Percentiles rank a stretch among this genome's conserved stretches.
phyloP scores from a whole-genome alignment of 2,113 vertebrate genomes.

The Halichoeres trimaculatus region DNA sequence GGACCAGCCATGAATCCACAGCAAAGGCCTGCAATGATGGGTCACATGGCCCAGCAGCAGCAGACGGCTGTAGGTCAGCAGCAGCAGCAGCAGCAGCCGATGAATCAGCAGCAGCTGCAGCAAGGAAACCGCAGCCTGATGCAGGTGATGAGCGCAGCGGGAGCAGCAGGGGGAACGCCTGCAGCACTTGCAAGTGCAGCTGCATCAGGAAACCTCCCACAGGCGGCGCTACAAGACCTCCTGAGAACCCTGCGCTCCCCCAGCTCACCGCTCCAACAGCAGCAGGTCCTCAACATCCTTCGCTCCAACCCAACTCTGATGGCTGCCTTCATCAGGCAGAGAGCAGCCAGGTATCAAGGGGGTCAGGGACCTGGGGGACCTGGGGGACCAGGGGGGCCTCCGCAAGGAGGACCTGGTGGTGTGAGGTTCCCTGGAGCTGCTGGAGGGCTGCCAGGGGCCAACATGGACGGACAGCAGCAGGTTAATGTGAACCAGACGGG shows the following conservation, averaged over 20 bases:
- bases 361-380: constrained; percentile 74
- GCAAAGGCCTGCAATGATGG: constrained; percentile 88
- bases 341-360: constrained; percentile 91
- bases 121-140: constrained; percentile 84
- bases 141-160: constrained; percentile 73
- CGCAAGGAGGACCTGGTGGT: constrained; percentile 72
- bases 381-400: constrained; percentile 64
- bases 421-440: constrained; percentile 86
- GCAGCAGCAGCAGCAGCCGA: constrained; percentile 64
- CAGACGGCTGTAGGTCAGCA: constrained; percentile 76
- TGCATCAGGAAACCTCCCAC: constrained; percentile 81
- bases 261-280: constrained; percentile 89
- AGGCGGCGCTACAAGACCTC: constrained; percentile 86
- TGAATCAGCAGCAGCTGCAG: constrained; percentile 72
- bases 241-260: constrained; percentile 82
- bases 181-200: constrained; percentile 65
- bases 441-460: constrained; percentile 66
- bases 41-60: constrained; percentile 85
- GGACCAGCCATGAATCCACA: constrained; percentile 78
- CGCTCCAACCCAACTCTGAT: constrained; percentile 97
- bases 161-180: constrained; percentile 50
- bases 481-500: constrained; percentile 75
- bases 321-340: constrained; percentile 97
- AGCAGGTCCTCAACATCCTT: constrained; percentile 94
- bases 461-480: constrained; percentile 79